A percentile compares a stretch with the other conserved stretches of the same genome.
Conservation (phyloP, 2,888 invertebrate species). For the Polietes domitor region DNA sequence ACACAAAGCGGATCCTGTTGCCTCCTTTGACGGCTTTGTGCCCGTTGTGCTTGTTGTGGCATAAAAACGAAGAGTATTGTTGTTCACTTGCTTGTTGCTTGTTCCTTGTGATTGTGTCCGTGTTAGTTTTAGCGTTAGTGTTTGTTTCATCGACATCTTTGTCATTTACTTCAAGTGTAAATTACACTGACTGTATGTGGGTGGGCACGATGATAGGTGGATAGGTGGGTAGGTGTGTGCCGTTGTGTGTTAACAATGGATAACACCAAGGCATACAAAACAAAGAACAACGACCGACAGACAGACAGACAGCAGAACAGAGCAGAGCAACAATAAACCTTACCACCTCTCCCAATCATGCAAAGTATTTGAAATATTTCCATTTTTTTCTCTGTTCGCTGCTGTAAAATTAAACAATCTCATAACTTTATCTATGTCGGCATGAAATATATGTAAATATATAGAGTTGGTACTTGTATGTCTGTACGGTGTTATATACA, state of each 20-base stretch:
- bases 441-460: background rate
- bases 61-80: background rate
- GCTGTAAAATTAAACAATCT: constrained; percentile 32
- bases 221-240: background rate
- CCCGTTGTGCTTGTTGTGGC: background rate
- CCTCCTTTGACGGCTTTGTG: constrained; percentile 5
- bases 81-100: constrained; percentile 50
- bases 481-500: background rate
- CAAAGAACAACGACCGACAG: background rate
- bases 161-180: constrained; percentile 56
- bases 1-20: background rate
- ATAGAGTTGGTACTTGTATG: background rate
- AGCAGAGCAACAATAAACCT: constrained; percentile 28
- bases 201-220: background rate
- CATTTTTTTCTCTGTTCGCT: background rate
- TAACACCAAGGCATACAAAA: constrained; percentile 41
- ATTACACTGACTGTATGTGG: constrained; percentile 28
- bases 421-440: constrained; percentile 19
- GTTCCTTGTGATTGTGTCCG: constrained; percentile 44
- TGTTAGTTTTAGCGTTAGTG: too few relatives aligned
- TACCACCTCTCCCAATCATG: constrained; percentile 34
- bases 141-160: constrained; percentile 56
- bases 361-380: constrained; percentile 59
- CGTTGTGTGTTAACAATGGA: constrained; percentile 32
- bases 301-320: constrained; percentile 14